phyloP scores from a whole-genome alignment of 92 coral and sea anemone species.

The Zoanthus sansibaricus region DNA sequence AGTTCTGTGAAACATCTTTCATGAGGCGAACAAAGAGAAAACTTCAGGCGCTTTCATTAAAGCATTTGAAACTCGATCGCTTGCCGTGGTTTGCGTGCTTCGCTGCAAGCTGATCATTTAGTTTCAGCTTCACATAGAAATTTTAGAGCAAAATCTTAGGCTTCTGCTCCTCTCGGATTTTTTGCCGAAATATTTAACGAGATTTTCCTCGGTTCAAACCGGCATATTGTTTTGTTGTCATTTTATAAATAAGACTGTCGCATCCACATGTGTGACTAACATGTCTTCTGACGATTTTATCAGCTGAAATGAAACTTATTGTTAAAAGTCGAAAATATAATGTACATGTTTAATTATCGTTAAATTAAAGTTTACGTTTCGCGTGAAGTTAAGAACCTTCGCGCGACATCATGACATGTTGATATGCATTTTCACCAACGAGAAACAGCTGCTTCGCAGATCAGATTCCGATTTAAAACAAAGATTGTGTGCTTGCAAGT shows the following conservation, averaged over 20 bases:
- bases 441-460: not conserved
- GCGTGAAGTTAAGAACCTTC: not conserved
- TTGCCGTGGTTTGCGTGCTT: constrained; percentile 1
- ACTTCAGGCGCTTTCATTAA: constrained; percentile 21
- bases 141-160: not conserved
- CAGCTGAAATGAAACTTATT: not conserved
- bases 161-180: not conserved
- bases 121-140: not conserved
- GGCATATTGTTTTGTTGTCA: constrained; percentile 29
- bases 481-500: not conserved
- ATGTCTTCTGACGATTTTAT: constrained; percentile 7
- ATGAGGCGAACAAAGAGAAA: constrained; percentile 41
- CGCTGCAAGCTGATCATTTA: constrained; percentile 19
- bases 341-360: not conserved
- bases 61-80: constrained; percentile 48
- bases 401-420: not conserved
- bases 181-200: constrained; percentile 5
- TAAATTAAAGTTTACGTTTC: not conserved
- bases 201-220: constrained; percentile 11
- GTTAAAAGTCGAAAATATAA: not conserved
- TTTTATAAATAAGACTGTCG: not conserved
- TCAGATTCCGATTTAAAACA: not conserved
- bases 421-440: not conserved
- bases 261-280: constrained; percentile 1
- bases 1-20: constrained; percentile 29